phyloP scores from a whole-genome alignment of 2,113 vertebrate genomes.

The Plecotus auritus region DNA sequence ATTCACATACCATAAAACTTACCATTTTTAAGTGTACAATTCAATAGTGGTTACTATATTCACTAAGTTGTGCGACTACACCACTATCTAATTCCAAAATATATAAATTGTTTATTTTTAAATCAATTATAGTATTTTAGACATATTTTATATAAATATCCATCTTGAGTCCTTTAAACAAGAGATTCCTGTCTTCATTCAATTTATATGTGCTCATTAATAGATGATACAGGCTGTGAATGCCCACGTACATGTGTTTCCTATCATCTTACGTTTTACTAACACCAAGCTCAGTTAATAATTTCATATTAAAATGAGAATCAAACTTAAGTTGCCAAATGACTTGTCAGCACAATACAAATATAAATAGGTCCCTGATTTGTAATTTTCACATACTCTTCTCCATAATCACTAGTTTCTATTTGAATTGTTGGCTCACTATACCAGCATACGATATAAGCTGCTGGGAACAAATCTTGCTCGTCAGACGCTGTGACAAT shows the following conservation, averaged over 20 bases:
- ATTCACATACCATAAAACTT: not conserved
- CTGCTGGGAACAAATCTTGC: not conserved
- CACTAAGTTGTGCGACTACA: not conserved
- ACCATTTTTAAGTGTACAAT: not conserved
- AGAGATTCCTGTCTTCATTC: not conserved
- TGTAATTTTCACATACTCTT: not conserved
- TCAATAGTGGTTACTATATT: not conserved
- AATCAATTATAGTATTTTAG: not conserved
- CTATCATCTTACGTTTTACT: not conserved
- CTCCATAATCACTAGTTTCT: not conserved
- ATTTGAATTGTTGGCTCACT: not conserved
- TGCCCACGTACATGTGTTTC: not conserved
- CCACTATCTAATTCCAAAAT: not conserved
- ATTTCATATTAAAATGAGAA: conserved; percentile 11
- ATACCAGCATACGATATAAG: not conserved
- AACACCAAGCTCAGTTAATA: not conserved
- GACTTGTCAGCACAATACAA: not conserved
- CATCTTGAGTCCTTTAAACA: not conserved
- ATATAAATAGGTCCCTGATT: not conserved
- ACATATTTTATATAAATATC: not conserved
- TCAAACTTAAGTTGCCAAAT: conserved; percentile 15
- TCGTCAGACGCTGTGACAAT: not conserved
- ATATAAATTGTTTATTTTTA: not conserved
- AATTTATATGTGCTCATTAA: not conserved
- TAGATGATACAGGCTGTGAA: not conserved